Percentiles rank a stretch among this genome's conserved stretches.
phyloP scores from a whole-genome alignment of 2,113 vertebrate genomes.

The Sylvilagus bachmani region DNA sequence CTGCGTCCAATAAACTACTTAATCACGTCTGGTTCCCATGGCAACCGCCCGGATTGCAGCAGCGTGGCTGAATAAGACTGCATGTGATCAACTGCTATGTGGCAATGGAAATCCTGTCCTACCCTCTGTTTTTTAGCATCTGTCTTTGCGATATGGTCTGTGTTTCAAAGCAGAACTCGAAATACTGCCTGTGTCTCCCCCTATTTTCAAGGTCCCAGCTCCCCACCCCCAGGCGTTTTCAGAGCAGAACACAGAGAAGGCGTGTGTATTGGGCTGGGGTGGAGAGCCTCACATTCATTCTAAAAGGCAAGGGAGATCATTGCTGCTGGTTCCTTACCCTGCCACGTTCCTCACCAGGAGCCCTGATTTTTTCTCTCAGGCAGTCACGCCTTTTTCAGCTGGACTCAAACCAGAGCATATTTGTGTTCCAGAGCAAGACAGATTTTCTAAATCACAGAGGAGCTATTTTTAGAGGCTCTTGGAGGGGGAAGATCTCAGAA shows the following conservation, averaged over 20 bases:
- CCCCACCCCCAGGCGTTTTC: neutral
- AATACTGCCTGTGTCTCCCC: neutral
- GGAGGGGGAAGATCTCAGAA: slow-evolving; percentile 30
- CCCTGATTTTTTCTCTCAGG: neutral
- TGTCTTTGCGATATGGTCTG: neutral
- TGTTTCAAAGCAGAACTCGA: neutral
- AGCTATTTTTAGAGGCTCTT: slow-evolving; percentile 73
- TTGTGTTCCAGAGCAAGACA: slow-evolving; percentile 47
- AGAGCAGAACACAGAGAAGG: neutral
- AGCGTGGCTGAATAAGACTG: neutral
- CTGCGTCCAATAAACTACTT: slow-evolving; percentile 4
- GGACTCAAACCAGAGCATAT: slow-evolving; percentile 63
- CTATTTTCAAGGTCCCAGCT: neutral
- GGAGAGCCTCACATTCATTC: too few relatives aligned
- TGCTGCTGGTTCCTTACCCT: neutral
- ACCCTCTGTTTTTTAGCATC: neutral
- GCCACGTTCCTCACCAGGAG: neutral
- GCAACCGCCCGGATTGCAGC: slow-evolving; percentile 51
- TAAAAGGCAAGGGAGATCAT: neutral
- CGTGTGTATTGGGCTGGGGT: neutral
- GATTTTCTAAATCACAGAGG: slow-evolving; percentile 59
- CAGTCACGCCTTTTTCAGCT: slow-evolving; percentile 37
- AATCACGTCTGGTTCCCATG: slow-evolving; percentile 65
- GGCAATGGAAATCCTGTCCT: slow-evolving; percentile 61
- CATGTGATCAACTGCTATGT: neutral